These are phyloP conservation scores for Noctilio leporinus DNA, from an alignment of 2,113 vertebrate genomes.

Conservation along the genomic window DNA sequence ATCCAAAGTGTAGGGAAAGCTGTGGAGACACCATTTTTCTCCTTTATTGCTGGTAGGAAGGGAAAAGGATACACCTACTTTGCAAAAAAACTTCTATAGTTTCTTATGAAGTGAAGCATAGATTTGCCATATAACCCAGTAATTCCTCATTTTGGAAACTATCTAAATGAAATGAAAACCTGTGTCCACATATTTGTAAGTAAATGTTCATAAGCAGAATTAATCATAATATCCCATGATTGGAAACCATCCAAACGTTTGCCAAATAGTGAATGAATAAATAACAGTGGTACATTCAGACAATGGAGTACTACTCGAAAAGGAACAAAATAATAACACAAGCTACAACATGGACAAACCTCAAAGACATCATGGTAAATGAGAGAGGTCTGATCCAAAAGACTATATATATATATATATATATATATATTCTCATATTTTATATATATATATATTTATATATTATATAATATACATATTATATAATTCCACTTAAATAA, in stretches of 20 bases:
- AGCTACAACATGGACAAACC: neutral
- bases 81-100: neutral
- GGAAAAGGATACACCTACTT: neutral
- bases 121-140: neutral
- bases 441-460: too few relatives aligned
- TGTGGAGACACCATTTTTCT: neutral
- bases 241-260: neutral
- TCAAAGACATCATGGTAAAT: neutral
- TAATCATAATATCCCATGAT: neutral
- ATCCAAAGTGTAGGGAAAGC: neutral
- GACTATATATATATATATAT: too few relatives aligned
- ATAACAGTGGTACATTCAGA: neutral
- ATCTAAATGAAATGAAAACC: too few relatives aligned
- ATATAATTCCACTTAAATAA: neutral
- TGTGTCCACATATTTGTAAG: neutral
- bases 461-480: too few relatives aligned
- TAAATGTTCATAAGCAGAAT: neutral
- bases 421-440: too few relatives aligned
- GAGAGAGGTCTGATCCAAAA: neutral
- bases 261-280: neutral
- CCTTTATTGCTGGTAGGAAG: neutral
- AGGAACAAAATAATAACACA: neutral
- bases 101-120: neutral
- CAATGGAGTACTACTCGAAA: neutral
- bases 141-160: too few relatives aligned